Base-by-base conservation (phyloP, 1,140 invertebrate species). In the Mercenaria mercenaria region DNA sequence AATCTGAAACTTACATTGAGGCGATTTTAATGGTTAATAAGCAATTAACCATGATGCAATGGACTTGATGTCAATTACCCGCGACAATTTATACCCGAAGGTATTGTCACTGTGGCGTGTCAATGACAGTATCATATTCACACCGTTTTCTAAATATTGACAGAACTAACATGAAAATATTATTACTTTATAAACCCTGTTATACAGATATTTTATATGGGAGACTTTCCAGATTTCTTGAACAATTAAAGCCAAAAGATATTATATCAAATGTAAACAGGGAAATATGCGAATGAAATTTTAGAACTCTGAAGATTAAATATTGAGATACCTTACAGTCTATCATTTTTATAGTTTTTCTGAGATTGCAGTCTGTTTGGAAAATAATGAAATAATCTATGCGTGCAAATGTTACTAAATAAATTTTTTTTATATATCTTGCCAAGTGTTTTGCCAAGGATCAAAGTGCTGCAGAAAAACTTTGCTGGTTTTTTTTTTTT, bases 1-100 rank as follows among this genome's bases (percentile, higher is more conserved):
- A 64, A 64, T 64, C 26, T 11, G 59, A 64, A 29, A 64, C 59
- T 29, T 64, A 64, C 26, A 10, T 29, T 26, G 23, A 26, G 59
- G 6, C 10, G 59, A 29, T 64, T 64, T 64, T 64, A 64, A 64
- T 64, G 26, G 59, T 29, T 64, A 64, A 64, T 64, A 64, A 64
- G 59, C 59, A 64, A 64, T 64, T 64, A 64, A 29, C 59, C 8
- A 64, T 64, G 59, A 64, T n/a, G 59, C 59, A 64, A 64, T 15
- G 10, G 59, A 64, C 59, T 64, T 64, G 59, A 64, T 64, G 59
- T 64, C 59, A 64, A 29, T 64, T 64, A 64, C 4, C 20, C 3
- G 26, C 20, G 59, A 64, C n/a, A 64, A 64, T 64, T 64, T 23
- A 64, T 64, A 64, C n/a, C 6, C 59, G 10, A 20, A 8, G 26